These are phyloP conservation scores for Tuberolachnus salignus DNA, from an alignment of 2,888 invertebrate genomes.

Conservation along the genomic window DNA sequence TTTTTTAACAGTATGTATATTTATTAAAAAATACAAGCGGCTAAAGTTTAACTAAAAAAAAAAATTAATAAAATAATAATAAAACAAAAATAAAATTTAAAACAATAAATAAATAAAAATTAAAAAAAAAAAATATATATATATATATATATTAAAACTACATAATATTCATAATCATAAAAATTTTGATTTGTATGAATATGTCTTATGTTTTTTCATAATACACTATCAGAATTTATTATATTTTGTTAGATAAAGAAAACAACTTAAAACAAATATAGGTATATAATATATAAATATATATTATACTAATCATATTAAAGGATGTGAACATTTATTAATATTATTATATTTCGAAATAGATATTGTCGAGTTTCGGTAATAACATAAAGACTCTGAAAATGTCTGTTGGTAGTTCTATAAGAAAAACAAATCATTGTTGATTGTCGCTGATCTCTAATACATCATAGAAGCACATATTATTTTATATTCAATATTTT, in stretches of 20 bases:
- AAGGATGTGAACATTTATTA: not conserved
- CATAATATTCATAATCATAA: constrained; percentile 24
- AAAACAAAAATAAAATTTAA: constrained; percentile 19
- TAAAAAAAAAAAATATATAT: not conserved
- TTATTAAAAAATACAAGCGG: constrained; percentile 3
- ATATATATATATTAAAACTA: constrained; percentile 29
- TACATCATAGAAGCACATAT: constrained; percentile 28
- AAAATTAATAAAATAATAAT: constrained; percentile 8
- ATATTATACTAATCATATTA: too few relatives aligned
- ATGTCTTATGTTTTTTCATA: constrained; percentile 24
- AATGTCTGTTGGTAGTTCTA: not conserved
- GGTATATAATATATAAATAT: too few relatives aligned
- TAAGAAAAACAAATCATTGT: constrained; percentile 17
- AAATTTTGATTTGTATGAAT: not conserved
- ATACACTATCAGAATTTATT: not conserved
- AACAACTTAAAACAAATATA: constrained; percentile 8
- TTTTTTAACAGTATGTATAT: constrained; percentile 7
- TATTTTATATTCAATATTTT: constrained; percentile 11
- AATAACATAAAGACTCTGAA: not conserved
- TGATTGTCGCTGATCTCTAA: constrained; percentile 44
- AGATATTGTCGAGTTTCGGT: not conserved
- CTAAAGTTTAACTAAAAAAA: not conserved
- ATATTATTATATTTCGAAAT: not conserved
- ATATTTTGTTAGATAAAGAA: not conserved
- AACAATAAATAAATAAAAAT: constrained; percentile 22